Conservation (phyloP, 2,113 vertebrate species). For the Phycodurus eques region DNA sequence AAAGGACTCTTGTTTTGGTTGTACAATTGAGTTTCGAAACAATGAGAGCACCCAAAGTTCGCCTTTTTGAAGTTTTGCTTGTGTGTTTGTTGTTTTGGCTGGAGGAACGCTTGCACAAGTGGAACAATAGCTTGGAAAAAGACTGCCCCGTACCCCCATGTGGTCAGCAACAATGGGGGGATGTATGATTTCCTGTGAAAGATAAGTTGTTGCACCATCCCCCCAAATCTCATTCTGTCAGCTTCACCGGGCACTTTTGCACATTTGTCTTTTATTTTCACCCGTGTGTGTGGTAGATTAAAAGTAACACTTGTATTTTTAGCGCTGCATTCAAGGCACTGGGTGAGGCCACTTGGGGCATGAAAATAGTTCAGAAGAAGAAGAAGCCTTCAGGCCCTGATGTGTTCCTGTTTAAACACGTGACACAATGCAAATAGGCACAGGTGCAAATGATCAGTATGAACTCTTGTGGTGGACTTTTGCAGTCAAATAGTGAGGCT, state of each 20-base stretch:
- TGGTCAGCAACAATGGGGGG: constrained; percentile 1
- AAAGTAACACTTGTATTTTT: background rate
- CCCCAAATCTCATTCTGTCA: background rate
- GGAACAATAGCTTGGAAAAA: background rate
- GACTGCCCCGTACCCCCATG: background rate
- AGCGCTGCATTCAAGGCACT: background rate
- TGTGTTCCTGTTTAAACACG: background rate
- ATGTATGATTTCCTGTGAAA: constrained; percentile 1
- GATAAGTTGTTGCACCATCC: background rate
- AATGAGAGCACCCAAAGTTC: background rate
- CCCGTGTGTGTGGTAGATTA: background rate
- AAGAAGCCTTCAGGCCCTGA: background rate
- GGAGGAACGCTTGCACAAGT: background rate
- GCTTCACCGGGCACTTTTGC: background rate
- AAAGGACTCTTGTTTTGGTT: too few relatives aligned
- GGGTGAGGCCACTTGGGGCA: background rate
- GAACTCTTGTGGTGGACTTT: background rate
- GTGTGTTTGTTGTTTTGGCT: background rate
- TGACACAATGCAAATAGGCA: background rate
- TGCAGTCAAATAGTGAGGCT: too few relatives aligned
- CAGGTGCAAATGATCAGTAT: background rate
- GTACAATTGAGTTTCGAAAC: background rate
- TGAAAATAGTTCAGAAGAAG: background rate
- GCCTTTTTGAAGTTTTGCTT: background rate
- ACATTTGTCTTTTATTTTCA: background rate